Evolutionary conservation across 1,140 invertebrate species (phyloP).

Genomic region (Sycophila sp.): DNA sequence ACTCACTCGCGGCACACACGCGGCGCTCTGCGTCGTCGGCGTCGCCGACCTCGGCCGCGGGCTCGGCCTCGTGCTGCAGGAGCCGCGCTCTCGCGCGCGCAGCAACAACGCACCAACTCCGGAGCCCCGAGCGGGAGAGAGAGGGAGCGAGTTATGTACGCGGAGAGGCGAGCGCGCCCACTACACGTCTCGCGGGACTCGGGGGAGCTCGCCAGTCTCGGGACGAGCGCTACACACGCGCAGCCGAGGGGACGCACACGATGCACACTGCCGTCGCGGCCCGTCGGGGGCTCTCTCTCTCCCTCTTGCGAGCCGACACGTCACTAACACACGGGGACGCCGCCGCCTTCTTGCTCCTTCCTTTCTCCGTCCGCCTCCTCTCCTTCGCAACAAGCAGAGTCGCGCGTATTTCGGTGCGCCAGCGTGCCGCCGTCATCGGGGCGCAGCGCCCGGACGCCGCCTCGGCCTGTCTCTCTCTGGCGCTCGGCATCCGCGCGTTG

Average conservation of each 20-base stretch:
- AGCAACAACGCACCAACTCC: conserved; percentile 26
- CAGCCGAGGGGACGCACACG: background rate
- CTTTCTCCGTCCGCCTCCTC: conserved; percentile 18
- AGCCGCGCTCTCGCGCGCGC: conserved; percentile 24
- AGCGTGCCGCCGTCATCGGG: background rate
- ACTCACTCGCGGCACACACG: background rate
- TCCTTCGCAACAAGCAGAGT: conserved; percentile 34
- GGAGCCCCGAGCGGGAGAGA: background rate
- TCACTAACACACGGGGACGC: conserved; percentile 30
- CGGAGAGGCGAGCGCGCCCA: conserved; percentile 34
- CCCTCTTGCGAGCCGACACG: conserved; percentile 9
- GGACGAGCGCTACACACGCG: too few species aligned
- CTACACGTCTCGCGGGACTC: too few species aligned
- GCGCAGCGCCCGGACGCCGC: background rate
- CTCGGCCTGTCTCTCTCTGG: background rate
- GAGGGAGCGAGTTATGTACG: too few species aligned
- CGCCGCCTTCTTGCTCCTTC: conserved; percentile 30
- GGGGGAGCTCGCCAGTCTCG: conserved; percentile 7
- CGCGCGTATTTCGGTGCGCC: conserved; percentile 14
- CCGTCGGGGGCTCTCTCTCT: background rate
- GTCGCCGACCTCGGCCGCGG: too few species aligned
- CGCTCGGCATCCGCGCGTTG: background rate
- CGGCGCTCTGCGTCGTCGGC: too few species aligned
- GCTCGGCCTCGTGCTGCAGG: background rate
- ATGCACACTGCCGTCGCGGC: background rate